Evolutionary conservation across 2,797 vertebrate genomes (phyloP).

Genomic region (Catamblyrhynchus diadema): DNA sequence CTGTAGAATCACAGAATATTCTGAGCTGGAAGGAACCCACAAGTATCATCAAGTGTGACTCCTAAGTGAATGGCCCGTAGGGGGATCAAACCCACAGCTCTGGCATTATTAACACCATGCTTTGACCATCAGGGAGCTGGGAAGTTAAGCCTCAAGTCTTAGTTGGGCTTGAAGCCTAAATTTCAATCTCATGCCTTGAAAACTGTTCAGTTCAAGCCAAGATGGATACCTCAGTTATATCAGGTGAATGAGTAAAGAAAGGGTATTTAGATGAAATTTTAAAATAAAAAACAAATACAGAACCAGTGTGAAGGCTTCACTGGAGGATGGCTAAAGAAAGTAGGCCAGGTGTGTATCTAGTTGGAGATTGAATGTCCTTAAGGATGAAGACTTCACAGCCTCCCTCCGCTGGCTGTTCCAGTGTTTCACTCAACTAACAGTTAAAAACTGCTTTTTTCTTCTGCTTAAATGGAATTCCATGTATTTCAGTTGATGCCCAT

Average conservation of each 20-base stretch:
- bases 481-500: background rate
- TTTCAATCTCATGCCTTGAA: background rate
- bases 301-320: background rate
- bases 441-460: background rate
- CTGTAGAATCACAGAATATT: background rate
- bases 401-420: background rate
- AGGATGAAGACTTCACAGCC: background rate
- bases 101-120: background rate
- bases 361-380: background rate
- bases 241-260: background rate
- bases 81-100: background rate
- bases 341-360: background rate
- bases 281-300: background rate
- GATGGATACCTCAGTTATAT: background rate
- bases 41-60: background rate
- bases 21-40: background rate
- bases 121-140: background rate
- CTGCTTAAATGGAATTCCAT: background rate
- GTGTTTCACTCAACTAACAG: background rate
- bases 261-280: background rate
- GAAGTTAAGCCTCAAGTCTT: background rate
- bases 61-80: background rate
- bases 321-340: background rate
- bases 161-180: background rate
- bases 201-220: background rate